phyloP scores from a whole-genome alignment of 2,113 vertebrate genomes.

The Acrocephalus arundinaceus region DNA sequence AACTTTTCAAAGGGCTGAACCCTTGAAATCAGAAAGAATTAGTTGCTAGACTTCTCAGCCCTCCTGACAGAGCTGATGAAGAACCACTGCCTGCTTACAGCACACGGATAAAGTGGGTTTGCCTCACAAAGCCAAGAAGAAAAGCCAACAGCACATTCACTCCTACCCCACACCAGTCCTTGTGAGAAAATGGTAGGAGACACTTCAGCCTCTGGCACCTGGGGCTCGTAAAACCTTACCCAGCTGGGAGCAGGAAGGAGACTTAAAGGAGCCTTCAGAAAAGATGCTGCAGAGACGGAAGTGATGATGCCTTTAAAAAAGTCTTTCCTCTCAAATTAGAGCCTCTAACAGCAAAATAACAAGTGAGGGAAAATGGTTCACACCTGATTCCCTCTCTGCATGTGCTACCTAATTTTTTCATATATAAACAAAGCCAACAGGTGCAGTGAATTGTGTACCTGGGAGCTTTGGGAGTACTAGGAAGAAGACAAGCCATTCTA shows the following conservation, averaged over 20 bases:
- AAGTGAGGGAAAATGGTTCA: neutral
- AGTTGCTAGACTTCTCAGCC: neutral
- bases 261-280: neutral
- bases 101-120: fast-evolving
- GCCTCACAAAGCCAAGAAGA: neutral
- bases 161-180: neutral
- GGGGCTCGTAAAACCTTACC: fast-evolving
- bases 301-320: too few relatives aligned
- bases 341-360: neutral
- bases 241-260: neutral
- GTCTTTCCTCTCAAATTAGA: neutral
- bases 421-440: neutral
- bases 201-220: neutral
- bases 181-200: neutral
- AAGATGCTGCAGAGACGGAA: neutral
- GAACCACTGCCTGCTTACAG: neutral
- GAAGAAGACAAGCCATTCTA: neutral
- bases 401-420: neutral
- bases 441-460: neutral
- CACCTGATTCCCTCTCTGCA: neutral
- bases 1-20: neutral
- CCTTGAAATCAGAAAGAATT: neutral
- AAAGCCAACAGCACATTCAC: neutral
- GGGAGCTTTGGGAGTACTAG: neutral
- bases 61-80: neutral